Conservation (phyloP, 2,888 invertebrate species). For the Congeria kusceri region DNA sequence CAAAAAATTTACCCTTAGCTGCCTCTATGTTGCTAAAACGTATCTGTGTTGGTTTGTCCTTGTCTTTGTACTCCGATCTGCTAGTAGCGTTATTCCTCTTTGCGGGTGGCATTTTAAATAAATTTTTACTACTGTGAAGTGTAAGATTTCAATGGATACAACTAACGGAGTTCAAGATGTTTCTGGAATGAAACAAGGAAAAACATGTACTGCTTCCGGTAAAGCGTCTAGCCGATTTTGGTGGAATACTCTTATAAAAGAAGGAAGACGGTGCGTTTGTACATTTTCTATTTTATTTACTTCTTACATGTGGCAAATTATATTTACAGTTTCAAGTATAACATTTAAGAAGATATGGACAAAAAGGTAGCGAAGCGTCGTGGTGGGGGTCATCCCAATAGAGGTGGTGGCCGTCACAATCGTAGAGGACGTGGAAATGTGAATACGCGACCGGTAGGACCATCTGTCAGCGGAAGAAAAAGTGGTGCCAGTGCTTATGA, state of each 20-base stretch:
- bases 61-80: conserved; percentile 86
- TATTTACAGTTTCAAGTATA: neutral
- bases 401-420: conserved; percentile 65
- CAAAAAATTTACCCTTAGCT: conserved; percentile 92
- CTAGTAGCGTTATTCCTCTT: conserved; percentile 37
- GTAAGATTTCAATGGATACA: neutral
- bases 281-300: neutral
- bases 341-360: conserved; percentile 37
- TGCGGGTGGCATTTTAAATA: conserved; percentile 56
- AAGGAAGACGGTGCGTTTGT: too few relatives aligned
- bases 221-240: too few relatives aligned
- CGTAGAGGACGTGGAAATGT: conserved; percentile 50
- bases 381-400: conserved; percentile 73
- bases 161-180: neutral
- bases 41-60: conserved; percentile 95
- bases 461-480: conserved; percentile 69
- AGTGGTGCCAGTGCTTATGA: conserved; percentile 62
- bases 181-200: conserved; percentile 3
- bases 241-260: too few relatives aligned
- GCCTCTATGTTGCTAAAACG: conserved; percentile 98
- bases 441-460: conserved; percentile 34
- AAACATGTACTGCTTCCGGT: conserved; percentile 10
- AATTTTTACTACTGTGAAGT: neutral
- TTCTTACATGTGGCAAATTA: neutral
- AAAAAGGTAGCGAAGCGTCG: conserved; percentile 59